These are phyloP conservation scores for Noctua fimbriata DNA, from an alignment of 2,888 invertebrate genomes.

Conservation along the genomic window DNA sequence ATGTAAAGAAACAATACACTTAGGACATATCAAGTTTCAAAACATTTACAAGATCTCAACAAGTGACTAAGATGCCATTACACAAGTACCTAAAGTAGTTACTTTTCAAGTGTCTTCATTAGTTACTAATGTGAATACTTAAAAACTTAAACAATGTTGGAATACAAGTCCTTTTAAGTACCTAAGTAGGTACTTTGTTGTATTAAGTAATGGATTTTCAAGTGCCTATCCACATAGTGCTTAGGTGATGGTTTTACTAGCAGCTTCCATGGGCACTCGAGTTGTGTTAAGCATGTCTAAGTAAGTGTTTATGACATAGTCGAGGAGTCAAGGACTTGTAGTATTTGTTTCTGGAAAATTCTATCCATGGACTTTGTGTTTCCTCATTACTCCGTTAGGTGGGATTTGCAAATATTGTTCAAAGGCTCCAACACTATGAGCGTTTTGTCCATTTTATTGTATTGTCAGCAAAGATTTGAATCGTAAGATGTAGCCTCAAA, in stretches of 20 bases:
- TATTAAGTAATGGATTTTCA: constrained; percentile 51
- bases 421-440: not conserved
- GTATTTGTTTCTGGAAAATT: constrained; percentile 25
- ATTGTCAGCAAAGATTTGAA: not conserved
- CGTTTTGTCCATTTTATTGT: not conserved
- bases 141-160: constrained; percentile 31
- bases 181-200: constrained; percentile 14
- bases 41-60: constrained; percentile 9
- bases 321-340: not conserved
- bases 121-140: constrained; percentile 31
- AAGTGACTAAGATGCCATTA: constrained; percentile 18
- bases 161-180: constrained; percentile 15
- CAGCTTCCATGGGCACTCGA: not conserved
- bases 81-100: constrained; percentile 9
- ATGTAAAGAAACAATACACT: constrained; percentile 5
- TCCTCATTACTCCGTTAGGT: constrained; percentile 11
- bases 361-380: not conserved
- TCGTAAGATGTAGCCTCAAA: not conserved
- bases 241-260: constrained; percentile 12
- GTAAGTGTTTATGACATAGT: constrained; percentile 7
- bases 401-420: not conserved
- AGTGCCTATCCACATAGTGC: constrained; percentile 26
- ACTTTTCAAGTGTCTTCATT: constrained; percentile 32
- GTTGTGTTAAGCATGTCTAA: not conserved
- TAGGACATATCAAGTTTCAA: constrained; percentile 8